Evolutionary conservation across 2,113 vertebrate species (phyloP), one percentile per base, ranked within the genome.

Genomic region (Maccullochella peelii): DNA sequence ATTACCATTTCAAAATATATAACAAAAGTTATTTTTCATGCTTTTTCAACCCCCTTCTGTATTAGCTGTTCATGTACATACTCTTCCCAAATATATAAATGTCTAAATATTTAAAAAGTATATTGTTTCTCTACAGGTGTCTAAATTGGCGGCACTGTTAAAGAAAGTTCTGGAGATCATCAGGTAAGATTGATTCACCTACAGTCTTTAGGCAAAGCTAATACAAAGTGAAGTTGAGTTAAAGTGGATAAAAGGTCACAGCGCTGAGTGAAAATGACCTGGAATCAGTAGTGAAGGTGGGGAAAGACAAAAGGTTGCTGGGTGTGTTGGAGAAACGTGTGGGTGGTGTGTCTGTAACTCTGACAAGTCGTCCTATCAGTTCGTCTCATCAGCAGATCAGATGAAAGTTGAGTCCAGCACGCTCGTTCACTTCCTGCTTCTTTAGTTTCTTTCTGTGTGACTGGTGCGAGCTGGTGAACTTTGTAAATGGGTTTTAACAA

Each of bases 141-240:
- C 93, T 16, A 97, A 96, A 61, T 82, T 99, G 94, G 95, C 96
- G 18, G 94, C 95, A 0, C 91, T 98, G 50, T 77, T 99, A 75
- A 97, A 95, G 94, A 98, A 97, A 86, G 86, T 97, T 63, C 96
- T 99, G 20, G 95, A 95, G 83, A 96, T 98, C 73, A 90, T 95
- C 77, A 97, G 96, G 98, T 99, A 86, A 96, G 95, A 83, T 30
- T 62, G 95, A 85, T 30, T 73, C 15, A 21, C 40, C 27, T 8
- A 10, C 33, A 4, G 15, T 25, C 1, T 65, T 25, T 10, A 25
- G 15, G 1, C 38, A 9, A 68, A 68, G 52, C 21, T 8, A n/a
- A 49, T 6, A 49, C 16, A 49, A 49, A 49, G 8, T n/a, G 14
- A 49, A 49, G 47, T 49, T 49, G 47, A 49, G 47, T 6, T 57